These are phyloP conservation scores for Corydoras maculifer DNA, from an alignment of 2,113 vertebrate species.

Conservation along the genomic window DNA sequence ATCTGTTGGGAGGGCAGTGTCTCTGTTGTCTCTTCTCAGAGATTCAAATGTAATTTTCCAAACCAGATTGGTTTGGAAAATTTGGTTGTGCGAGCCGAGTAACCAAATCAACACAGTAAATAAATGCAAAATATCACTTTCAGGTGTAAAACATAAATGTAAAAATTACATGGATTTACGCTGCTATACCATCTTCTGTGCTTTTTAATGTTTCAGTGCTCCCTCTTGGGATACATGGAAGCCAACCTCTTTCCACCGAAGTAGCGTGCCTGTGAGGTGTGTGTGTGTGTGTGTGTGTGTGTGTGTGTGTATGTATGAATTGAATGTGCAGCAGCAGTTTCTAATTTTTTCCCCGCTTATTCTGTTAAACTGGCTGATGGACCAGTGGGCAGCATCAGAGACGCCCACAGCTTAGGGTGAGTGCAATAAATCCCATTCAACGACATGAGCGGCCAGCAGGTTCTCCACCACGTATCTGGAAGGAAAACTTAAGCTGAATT, in stretches of 20 bases:
- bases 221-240: constrained; percentile 21
- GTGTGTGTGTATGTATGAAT: constrained; percentile 36
- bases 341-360: constrained; percentile 39
- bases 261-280: constrained; percentile 52
- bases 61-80: too few species aligned
- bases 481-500: constrained; percentile 7
- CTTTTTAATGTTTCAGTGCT: constrained; percentile 13
- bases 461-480: constrained; percentile 22
- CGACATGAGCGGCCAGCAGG: constrained; percentile 25
- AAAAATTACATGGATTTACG: background rate
- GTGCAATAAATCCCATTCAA: constrained; percentile 35
- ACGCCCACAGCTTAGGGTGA: constrained; percentile 24
- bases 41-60: constrained; percentile 14
- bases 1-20: constrained; percentile 34
- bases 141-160: too few species aligned
- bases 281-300: constrained; percentile 40
- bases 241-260: constrained; percentile 57
- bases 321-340: constrained; percentile 42
- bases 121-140: too few species aligned
- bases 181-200: constrained; percentile 25
- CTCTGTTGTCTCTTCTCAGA: constrained; percentile 24
- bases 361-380: constrained; percentile 35
- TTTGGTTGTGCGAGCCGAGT: too few species aligned
- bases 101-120: too few species aligned
- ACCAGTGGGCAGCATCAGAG: constrained; percentile 35